Conservation (phyloP, 2,113 vertebrate genomes). For the Pedionomus torquatus region DNA sequence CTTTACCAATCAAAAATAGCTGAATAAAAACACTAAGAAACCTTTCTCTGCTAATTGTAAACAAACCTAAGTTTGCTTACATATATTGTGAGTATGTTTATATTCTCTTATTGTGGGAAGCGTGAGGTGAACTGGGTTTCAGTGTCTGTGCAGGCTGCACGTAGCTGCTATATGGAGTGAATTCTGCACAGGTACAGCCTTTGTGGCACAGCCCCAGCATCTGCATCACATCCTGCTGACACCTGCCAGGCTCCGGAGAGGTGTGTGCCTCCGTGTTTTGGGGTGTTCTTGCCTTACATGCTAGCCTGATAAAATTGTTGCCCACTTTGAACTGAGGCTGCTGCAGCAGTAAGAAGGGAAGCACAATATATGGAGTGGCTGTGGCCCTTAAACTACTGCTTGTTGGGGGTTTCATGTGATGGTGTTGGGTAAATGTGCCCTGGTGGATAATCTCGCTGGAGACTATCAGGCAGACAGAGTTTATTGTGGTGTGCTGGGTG, state of each 20-base stretch:
- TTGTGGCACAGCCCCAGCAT: neutral
- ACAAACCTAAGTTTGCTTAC: neutral
- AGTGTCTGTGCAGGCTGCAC: neutral
- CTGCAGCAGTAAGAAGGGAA: neutral
- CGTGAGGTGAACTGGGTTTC: neutral
- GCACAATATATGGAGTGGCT: neutral
- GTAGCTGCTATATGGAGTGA: accelerated
- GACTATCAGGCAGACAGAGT: neutral
- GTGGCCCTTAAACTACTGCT: no score
- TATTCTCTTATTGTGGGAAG: neutral
- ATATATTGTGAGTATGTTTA: neutral
- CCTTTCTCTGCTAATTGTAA: neutral
- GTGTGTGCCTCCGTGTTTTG: accelerated
- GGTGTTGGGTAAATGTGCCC: neutral
- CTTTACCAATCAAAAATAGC: neutral
- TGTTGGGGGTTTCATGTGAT: neutral
- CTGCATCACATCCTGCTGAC: neutral
- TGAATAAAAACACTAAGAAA: neutral
- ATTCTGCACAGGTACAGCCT: neutral
- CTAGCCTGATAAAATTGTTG: neutral
- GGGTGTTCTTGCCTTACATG: accelerated
- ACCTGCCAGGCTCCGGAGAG: neutral
- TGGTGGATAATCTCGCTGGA: neutral
- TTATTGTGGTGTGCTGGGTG: neutral
- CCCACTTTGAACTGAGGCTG: neutral